phyloP scores from a whole-genome alignment of 2,888 invertebrate species.

The Agrilus cyanescens region DNA sequence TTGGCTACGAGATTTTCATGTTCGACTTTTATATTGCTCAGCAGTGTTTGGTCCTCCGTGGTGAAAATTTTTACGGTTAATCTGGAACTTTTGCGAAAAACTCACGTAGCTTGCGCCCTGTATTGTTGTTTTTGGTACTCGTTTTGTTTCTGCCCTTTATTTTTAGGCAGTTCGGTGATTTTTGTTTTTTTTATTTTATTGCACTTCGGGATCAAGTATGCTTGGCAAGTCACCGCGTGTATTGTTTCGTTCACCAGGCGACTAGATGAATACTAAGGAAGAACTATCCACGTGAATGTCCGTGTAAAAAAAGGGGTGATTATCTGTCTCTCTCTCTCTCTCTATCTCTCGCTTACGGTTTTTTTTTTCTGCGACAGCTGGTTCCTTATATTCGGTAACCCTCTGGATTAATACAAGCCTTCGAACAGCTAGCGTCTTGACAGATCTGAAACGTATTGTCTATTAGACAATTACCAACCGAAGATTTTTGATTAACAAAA shows the following conservation, averaged over 20 bases:
- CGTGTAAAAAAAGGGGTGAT: conserved; percentile 15
- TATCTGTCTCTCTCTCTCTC: conserved; percentile 11
- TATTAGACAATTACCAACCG: no score
- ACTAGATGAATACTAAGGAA: conserved; percentile 16
- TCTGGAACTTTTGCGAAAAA: conserved; percentile 12
- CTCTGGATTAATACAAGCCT: conserved; percentile 4
- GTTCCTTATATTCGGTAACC: conserved; percentile 14
- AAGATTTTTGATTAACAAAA: no score
- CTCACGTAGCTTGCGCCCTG: conserved; percentile 8
- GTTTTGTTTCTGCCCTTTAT: not conserved
- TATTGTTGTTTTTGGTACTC: not conserved
- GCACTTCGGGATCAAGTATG: conserved; percentile 11
- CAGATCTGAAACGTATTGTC: no score
- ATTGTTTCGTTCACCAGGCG: conserved; percentile 12
- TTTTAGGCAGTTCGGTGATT: not conserved
- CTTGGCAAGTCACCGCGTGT: conserved; percentile 10
- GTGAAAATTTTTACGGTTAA: conserved; percentile 33
- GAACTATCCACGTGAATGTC: conserved; percentile 11
- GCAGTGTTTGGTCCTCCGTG: conserved; percentile 37
- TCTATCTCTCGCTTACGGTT: not conserved
- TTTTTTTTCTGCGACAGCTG: conserved; percentile 15
- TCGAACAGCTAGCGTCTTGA: not conserved
- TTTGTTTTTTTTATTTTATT: conserved; percentile 6
- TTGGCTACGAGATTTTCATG: conserved; percentile 54
- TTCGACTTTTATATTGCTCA: conserved; percentile 48